A percentile compares a stretch with the other conserved stretches of the same genome.
Evolutionary conservation across 2,113 vertebrate genomes (phyloP).

Genomic region (Mystacornis crossleyi): DNA sequence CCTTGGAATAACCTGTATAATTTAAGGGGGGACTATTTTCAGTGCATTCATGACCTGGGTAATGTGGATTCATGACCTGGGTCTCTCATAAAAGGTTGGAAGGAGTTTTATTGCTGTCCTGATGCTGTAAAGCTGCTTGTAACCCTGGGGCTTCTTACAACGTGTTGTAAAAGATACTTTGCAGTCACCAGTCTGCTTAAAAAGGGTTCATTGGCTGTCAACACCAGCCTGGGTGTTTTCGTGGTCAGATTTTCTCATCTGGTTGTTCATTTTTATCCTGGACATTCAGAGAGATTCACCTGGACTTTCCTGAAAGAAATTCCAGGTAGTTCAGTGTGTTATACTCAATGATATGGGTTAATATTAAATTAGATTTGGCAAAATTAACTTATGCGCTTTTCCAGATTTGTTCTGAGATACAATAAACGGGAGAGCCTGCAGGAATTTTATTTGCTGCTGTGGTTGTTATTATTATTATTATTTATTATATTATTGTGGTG

Average conservation of each 20-base stretch:
- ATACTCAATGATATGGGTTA: neutral
- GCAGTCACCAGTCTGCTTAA: neutral
- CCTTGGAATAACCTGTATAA: neutral
- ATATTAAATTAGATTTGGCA: neutral
- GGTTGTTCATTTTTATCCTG: neutral
- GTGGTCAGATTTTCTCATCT: neutral
- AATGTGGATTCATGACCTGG: neutral
- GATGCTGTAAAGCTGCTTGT: neutral
- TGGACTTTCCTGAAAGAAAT: neutral
- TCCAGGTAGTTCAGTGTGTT: neutral
- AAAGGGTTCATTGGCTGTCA: neutral
- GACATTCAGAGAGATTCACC: neutral
- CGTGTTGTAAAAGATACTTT: neutral
- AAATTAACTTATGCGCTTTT: neutral
- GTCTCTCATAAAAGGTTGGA: neutral
- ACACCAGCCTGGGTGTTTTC: neutral
- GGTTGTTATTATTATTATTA: neutral
- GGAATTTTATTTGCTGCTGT: neutral
- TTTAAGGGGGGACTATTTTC: neutral
- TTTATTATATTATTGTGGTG: neutral
- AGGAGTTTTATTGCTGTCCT: neutral
- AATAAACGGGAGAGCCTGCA: neutral
- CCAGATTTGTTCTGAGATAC: neutral
- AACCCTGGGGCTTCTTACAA: neutral
- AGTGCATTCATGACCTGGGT: neutral